Percentiles rank a stretch among this genome's conserved stretches.
phyloP scores from a whole-genome alignment of 1,140 invertebrate genomes.

The Philopotamus ludificatus region DNA sequence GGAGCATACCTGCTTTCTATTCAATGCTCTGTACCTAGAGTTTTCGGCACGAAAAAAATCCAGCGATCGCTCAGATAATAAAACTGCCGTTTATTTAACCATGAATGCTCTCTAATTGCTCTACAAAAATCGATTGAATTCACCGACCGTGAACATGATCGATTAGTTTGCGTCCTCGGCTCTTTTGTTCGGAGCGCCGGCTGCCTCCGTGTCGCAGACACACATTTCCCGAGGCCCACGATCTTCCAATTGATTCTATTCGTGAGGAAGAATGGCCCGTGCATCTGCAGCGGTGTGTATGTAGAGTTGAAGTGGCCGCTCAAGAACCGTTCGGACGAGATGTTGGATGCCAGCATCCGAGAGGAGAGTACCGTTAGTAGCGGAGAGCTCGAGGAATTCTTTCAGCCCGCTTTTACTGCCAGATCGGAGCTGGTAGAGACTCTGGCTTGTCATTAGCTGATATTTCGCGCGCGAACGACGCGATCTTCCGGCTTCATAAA shows the following conservation, averaged over 20 bases:
- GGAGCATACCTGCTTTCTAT: too few species aligned
- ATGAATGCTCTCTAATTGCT: background rate
- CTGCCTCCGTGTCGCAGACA: background rate
- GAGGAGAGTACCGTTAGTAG: constrained; percentile 20
- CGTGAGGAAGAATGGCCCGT: background rate
- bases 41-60: too few species aligned
- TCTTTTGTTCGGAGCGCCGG: background rate
- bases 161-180: background rate
- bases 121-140: background rate
- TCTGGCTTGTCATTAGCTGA: too few species aligned
- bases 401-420: background rate
- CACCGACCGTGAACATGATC: background rate
- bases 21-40: too few species aligned
- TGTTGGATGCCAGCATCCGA: constrained; percentile 3
- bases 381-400: constrained; percentile 12
- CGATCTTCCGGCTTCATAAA: too few species aligned
- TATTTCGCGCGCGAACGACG: too few species aligned
- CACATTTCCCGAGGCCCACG: background rate
- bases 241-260: background rate
- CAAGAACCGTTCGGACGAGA: background rate
- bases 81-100: too few species aligned
- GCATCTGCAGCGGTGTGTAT: background rate
- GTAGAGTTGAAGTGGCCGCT: too few species aligned
- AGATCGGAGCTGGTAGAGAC: background rate
- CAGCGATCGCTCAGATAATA: too few species aligned